Percentiles rank a stretch among this genome's conserved stretches.
phyloP scores from a whole-genome alignment of 2,888 invertebrate genomes.

The Dorcus parallelipipedus region DNA sequence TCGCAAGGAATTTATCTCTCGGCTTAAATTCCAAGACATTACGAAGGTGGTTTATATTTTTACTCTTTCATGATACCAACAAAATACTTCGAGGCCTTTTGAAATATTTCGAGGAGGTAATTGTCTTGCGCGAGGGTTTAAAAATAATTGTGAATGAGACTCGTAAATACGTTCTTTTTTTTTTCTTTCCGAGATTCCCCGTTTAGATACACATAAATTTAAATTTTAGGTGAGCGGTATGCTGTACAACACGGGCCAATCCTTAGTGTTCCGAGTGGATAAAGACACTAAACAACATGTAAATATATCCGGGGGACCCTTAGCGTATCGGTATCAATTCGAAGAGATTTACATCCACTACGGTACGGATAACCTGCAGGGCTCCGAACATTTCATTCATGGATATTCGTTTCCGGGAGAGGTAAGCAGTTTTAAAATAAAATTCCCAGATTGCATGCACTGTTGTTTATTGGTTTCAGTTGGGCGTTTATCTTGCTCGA shows the following conservation, averaged over 20 bases:
- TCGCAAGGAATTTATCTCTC: too few relatives aligned
- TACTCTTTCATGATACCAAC: too few relatives aligned
- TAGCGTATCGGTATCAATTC: conserved; percentile 93
- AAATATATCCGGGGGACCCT: conserved; percentile 93
- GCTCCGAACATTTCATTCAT: conserved; percentile 95
- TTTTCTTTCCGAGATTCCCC: not conserved
- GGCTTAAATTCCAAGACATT: too few relatives aligned
- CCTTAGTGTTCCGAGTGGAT: conserved; percentile 86
- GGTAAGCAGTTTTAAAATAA: conserved; percentile 57
- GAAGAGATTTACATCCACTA: conserved; percentile 96
- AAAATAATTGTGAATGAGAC: not conserved
- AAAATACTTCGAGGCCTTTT: too few relatives aligned
- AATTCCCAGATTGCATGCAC: not conserved
- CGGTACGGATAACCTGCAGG: conserved; percentile 82
- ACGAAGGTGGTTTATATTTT: too few relatives aligned
- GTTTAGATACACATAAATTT: not conserved
- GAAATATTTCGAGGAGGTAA: not conserved
- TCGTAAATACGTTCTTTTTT: not conserved
- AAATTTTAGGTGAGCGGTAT: conserved; percentile 75
- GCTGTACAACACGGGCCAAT: conserved; percentile 91
- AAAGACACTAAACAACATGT: conserved; percentile 87
- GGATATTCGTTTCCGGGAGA: conserved; percentile 96
- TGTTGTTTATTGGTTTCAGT: too few relatives aligned
- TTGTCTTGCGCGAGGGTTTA: not conserved
- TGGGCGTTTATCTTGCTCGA: not conserved